A percentile compares a stretch with the other conserved stretches of the same genome.
Conservation (phyloP, 2,113 vertebrate species). For the Miniopterus natalensis region DNA sequence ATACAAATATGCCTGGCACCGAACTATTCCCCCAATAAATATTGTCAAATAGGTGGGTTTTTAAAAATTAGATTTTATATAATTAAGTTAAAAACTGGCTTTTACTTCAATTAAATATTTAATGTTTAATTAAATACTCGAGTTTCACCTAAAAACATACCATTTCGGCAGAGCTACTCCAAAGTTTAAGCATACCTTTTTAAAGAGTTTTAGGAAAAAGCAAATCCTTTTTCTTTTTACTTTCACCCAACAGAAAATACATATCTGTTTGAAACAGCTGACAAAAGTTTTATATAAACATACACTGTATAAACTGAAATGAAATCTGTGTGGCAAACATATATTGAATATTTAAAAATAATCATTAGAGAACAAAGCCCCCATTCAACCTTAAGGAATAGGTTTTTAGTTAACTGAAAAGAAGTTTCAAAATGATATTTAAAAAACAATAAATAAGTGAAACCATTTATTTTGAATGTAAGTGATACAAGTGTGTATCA, state of each 20-base stretch:
- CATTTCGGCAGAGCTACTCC: background rate
- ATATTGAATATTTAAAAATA: slow-evolving; percentile 15
- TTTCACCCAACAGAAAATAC: background rate
- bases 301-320: background rate
- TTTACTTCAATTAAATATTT: slow-evolving; percentile 50
- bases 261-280: background rate
- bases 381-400: background rate
- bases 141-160: slow-evolving; percentile 15
- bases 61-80: slow-evolving; percentile 46
- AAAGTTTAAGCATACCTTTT: background rate
- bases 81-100: slow-evolving; percentile 44
- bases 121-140: slow-evolving; percentile 50
- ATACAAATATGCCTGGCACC: background rate
- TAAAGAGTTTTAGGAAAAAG: background rate
- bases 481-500: background rate
- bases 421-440: background rate
- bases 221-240: background rate
- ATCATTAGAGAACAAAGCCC: background rate
- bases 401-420: background rate
- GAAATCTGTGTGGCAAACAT: background rate
- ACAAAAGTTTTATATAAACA: background rate
- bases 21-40: slow-evolving; percentile 20
- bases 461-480: background rate
- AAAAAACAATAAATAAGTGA: background rate
- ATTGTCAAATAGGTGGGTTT: background rate